Evolutionary conservation across 2,113 vertebrate genomes (phyloP).

Genomic region (Oncorhynchus masou): DNA sequence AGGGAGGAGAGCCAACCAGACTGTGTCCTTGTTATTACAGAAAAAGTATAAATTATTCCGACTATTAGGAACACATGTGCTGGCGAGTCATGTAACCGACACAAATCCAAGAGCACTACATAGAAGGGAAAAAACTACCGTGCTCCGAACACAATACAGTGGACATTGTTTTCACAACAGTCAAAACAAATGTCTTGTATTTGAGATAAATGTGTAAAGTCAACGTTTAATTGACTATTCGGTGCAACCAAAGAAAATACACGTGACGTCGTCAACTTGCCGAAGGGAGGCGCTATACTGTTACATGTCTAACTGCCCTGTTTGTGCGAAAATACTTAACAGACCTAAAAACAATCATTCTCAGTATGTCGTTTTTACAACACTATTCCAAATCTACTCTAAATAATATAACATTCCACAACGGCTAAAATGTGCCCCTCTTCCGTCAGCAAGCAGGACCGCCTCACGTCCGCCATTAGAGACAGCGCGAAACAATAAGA

Average conservation of each 20-base stretch:
- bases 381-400: not conserved
- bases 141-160: not conserved
- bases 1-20: slow-evolving; percentile 69
- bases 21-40: slow-evolving; percentile 74
- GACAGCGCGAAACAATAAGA: slow-evolving; percentile 89
- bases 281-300: slow-evolving; percentile 65
- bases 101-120: not conserved
- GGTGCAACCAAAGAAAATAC: slow-evolving; percentile 71
- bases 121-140: not conserved
- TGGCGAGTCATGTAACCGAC: not conserved
- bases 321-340: slow-evolving; percentile 62
- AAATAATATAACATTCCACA: not conserved
- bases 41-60: slow-evolving; percentile 51
- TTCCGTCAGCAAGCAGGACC: slow-evolving; percentile 78
- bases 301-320: slow-evolving; percentile 46
- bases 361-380: not conserved
- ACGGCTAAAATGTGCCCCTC: slow-evolving; percentile 68
- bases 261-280: slow-evolving; percentile 29
- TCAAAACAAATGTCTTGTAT: slow-evolving; percentile 30
- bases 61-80: slow-evolving; percentile 22
- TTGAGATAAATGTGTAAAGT: slow-evolving; percentile 53
- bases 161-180: not conserved
- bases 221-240: slow-evolving; percentile 67
- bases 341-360: not conserved
- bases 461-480: slow-evolving; percentile 95